Conservation (phyloP, 2,797 vertebrate genomes). For the Lerista edwardsae region DNA sequence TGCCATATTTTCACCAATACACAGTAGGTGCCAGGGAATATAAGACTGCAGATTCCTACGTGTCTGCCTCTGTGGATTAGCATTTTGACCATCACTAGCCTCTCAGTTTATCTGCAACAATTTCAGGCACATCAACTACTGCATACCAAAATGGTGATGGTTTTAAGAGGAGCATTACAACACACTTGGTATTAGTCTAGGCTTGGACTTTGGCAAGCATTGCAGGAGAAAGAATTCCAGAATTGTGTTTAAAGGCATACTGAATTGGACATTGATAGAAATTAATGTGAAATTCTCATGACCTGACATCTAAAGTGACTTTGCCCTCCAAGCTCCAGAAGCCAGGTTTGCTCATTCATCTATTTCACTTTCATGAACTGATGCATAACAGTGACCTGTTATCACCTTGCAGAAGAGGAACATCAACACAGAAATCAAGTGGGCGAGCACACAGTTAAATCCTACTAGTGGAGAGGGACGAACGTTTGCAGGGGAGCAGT, state of each 20-base stretch:
- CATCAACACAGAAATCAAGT: constrained; percentile 17
- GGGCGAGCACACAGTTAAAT: neutral
- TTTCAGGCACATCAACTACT: neutral
- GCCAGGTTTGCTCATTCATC: neutral
- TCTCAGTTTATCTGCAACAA: no score
- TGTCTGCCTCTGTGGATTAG: no score
- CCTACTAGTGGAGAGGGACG: neutral
- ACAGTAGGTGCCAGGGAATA: no score
- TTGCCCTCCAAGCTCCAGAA: neutral
- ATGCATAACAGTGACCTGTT: neutral
- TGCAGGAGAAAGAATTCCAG: neutral
- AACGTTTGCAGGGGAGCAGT: constrained; percentile 5
- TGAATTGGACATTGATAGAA: neutral
- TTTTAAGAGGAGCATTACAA: neutral
- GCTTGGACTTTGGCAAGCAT: neutral
- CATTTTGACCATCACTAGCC: no score
- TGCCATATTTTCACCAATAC: neutral
- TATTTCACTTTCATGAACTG: neutral
- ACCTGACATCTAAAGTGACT: neutral
- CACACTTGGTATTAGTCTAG: neutral
- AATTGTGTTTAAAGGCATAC: neutral
- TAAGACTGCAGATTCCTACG: no score
- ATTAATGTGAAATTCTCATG: neutral
- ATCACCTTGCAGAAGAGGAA: neutral
- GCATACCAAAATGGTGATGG: no score